Base-by-base conservation (phyloP, 2,888 invertebrate genomes). In the Nowickia ferox region DNA sequence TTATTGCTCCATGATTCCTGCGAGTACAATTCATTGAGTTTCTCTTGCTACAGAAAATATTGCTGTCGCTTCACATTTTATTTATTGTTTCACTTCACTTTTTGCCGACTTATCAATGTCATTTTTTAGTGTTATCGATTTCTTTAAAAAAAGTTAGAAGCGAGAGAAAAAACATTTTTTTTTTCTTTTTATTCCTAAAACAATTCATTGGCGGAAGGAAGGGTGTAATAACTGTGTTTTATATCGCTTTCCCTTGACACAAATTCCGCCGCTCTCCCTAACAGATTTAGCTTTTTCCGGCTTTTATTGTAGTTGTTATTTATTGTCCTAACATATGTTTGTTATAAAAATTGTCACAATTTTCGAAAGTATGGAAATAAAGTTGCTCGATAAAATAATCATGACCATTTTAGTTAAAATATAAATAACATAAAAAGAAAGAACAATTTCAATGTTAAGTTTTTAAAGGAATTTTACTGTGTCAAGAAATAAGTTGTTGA, bases 271-370 rank as follows among this genome's bases (percentile, higher is more conserved):
- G 9, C 15, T 17, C 17, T 30, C 9, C 10, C 44, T 30, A 22
- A 22, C 17, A 30, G 5, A 53, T 44, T 44, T 46, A 9, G 17
- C 1, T 22, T 76, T 66, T 17, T 53, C 30, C 4, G 42, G 30
- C n/a, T 71, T 61, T n/a, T 11, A 15, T 66, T 44, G 0, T 40
- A 53, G 15, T 42, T 17, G 59, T 46, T 42, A 5, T 44, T 71
- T 78, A 69, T 78, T 68, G n/a, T 77, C 38, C n/a, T 46, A 53
- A 53, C 71, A 79, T 42, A 69, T 79, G 78, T 79, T 79, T n/a
- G 11, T 19, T 63, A 19, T 63, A 53, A 46, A 72, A 30, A 30
- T 30, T 30, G 30, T 30, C 6, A 30, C 30, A 30, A 30, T 30
- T 5, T 6, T 30, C 30, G 5, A 30, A 30, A 30, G 30, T 30